Evolutionary conservation across 2,113 vertebrate species (phyloP).

Genomic region (Oreochromis aureus): DNA sequence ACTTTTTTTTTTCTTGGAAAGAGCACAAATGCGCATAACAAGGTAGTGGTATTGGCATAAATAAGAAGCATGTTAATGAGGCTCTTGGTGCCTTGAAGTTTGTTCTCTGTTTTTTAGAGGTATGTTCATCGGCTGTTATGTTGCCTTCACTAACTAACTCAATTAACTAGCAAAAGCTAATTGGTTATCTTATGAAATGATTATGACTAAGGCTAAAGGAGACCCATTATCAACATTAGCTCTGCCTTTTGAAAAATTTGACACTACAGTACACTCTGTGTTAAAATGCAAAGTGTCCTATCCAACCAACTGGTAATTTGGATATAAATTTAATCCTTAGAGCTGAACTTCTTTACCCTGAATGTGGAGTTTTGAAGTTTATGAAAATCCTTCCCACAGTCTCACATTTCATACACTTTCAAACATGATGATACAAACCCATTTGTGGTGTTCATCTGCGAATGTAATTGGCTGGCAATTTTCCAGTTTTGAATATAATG

Average conservation of each 20-base stretch:
- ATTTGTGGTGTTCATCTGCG: not conserved
- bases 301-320: not conserved
- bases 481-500: not conserved
- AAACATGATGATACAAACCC: not conserved
- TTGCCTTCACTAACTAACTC: not conserved
- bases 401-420: not conserved
- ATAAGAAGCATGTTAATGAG: not conserved
- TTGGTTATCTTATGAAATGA: not conserved
- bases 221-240: not conserved
- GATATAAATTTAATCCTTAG: not conserved
- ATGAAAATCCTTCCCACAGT: not conserved
- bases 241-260: not conserved
- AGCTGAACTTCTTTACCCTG: not conserved
- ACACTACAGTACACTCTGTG: not conserved
- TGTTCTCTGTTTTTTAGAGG: not conserved
- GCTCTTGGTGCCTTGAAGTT: not conserved
- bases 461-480: not conserved
- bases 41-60: not conserved
- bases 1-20: not conserved
- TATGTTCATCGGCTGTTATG: not conserved
- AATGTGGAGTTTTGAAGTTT: not conserved
- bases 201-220: not conserved
- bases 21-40: not conserved
- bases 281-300: not conserved
- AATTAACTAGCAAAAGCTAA: not conserved